Evolutionary conservation across 2,797 vertebrate species (phyloP), one percentile per base, ranked within the genome.

Genomic region (Hoplostethus atlanticus): DNA sequence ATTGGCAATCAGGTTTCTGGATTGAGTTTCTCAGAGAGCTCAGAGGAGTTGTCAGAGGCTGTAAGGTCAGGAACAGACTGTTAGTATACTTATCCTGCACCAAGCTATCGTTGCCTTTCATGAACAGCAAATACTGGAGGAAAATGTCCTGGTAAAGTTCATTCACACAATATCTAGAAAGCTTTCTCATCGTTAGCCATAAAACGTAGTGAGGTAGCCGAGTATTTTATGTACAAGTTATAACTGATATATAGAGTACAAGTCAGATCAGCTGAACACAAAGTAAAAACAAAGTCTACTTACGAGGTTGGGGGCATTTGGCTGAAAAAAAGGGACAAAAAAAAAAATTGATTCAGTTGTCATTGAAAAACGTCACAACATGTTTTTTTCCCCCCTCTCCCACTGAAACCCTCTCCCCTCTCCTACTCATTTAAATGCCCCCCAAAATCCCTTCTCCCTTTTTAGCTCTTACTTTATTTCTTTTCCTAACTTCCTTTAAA

Each of bases 41-140:
- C 55, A 15, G 5, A 0, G 17, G n/a, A n/a, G n/a, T n/a, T n/a
- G n/a, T n/a, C n/a, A n/a, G n/a, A n/a, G n/a, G 72, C 76, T 83
- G 76, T 28, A 21, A 72, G 7, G 8, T 65, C 31, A 79, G 31
- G 72, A 52, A 68, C 36, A 61, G 6, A 9, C 8, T 3, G 63
- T 68, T 60, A 76, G 17, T 16, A 50, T n/a, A 50, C 48, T 4
- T 17, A 16, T 17, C 16, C 31, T 31, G 31, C 15, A 50, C 16
- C 16, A n/a, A 50, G 12, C 48, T n/a, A 16, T 50, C 12, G 5
- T 17, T 4, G n/a, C 48, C 17, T n/a, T 17, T 17, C 5, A 17
- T 50, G 5, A 31, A 31, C 31, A 31, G 31, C 2, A 2, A 31
- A 31, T 31, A 31, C 31, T 31, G 31, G 31, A 31, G 31, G 31